Conservation (phyloP, 2,113 vertebrate species). For the Formicarius rufipectus region DNA sequence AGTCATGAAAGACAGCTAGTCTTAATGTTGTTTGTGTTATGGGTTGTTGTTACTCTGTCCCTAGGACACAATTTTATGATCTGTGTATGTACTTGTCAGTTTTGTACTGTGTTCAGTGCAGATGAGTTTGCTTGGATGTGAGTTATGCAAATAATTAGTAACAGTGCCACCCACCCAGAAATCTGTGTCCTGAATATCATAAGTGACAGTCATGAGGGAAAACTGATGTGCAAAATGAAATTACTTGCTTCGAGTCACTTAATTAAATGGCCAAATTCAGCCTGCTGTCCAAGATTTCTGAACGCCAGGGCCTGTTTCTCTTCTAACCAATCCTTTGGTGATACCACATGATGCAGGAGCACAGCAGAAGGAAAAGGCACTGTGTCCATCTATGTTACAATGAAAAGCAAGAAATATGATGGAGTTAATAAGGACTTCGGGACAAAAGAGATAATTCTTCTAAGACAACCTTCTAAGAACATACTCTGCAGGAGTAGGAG, state of each 20-base stretch:
- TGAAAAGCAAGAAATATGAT: background rate
- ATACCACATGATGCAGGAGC: accelerated
- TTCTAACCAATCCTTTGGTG: background rate
- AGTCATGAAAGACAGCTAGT: background rate
- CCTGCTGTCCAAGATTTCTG: background rate
- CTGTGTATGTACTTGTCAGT: background rate
- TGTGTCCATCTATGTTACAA: accelerated
- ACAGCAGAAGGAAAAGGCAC: background rate
- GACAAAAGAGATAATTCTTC: background rate
- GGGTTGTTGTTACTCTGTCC: background rate
- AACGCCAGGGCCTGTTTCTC: background rate
- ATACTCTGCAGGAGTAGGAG: accelerated
- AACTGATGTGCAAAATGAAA: background rate
- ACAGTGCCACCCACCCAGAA: background rate
- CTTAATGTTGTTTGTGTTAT: background rate
- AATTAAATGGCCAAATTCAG: background rate
- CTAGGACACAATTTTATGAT: background rate
- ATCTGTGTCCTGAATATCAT: background rate
- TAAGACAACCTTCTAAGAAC: background rate
- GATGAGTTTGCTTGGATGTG: background rate
- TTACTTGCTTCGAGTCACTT: background rate
- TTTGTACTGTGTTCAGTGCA: background rate
- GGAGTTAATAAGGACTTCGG: background rate
- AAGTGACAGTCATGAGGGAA: background rate
- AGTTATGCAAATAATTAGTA: constrained; percentile 28